Percentiles rank a stretch among this genome's conserved stretches.
These are phyloP conservation scores for Nomada ruficornis DNA, from an alignment of 2,888 invertebrate species.

Conservation along the genomic window DNA sequence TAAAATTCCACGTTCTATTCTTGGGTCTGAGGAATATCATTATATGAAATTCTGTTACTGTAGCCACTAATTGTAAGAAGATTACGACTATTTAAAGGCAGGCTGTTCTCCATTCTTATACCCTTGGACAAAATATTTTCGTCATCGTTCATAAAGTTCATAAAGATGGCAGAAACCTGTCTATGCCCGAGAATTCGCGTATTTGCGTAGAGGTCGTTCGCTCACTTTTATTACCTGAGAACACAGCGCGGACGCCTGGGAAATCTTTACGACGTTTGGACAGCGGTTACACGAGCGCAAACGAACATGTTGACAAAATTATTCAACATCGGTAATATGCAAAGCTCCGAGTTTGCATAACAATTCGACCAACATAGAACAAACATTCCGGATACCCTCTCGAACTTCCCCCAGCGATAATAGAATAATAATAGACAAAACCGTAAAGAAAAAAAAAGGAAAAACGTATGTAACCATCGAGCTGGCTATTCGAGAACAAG, in stretches of 20 bases:
- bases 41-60: too few species aligned
- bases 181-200: conserved; percentile 2
- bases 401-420: neutral
- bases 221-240: conserved; percentile 11
- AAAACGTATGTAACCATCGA: too few species aligned
- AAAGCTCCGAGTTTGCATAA: neutral
- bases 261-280: conserved; percentile 20
- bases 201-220: conserved; percentile 20
- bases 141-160: neutral
- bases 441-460: too few species aligned
- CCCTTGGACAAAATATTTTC: too few species aligned
- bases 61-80: too few species aligned
- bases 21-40: too few species aligned
- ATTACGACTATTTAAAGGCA: too few species aligned
- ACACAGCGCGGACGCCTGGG: neutral
- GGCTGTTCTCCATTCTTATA: conserved; percentile 5
- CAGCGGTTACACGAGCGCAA: neutral
- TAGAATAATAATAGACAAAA: neutral
- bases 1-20: too few species aligned
- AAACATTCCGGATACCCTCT: neutral
- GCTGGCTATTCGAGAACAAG: neutral
- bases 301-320: neutral
- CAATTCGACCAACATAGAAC: neutral
- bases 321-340: neutral
- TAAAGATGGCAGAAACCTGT: neutral